These are phyloP conservation scores for Geodia barretti DNA, from an alignment of 37 sponge, comb jelly and placozoan species.

Conservation along the genomic window DNA sequence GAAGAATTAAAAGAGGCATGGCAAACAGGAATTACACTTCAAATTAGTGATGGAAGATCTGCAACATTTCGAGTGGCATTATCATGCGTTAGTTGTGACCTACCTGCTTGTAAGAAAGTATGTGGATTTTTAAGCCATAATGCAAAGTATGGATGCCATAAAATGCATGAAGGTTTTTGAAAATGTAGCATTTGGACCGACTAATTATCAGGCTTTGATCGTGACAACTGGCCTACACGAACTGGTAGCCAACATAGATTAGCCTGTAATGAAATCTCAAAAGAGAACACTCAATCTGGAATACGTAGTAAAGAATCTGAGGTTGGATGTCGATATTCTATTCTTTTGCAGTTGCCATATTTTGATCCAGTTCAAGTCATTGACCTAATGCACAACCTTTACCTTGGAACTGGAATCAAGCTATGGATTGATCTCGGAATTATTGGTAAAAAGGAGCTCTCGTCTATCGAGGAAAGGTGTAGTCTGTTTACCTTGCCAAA, in stretches of 20 bases:
- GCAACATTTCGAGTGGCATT: not conserved
- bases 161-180: constrained; percentile 12
- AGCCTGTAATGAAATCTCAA: not conserved
- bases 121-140: constrained; percentile 40
- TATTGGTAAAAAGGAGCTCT: not conserved
- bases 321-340: constrained; percentile 2
- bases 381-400: constrained; percentile 31
- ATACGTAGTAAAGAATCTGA: not conserved
- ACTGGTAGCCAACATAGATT: not conserved
- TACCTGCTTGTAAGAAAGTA: constrained; percentile 16
- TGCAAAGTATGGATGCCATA: constrained; percentile 36
- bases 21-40: not conserved
- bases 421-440: not conserved
- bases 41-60: not conserved
- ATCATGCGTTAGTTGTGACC: not conserved
- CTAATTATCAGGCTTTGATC: not conserved
- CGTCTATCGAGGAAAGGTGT: not conserved
- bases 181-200: not conserved
- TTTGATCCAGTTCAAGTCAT: constrained; percentile 2
- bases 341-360: not conserved
- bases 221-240: not conserved
- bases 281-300: not conserved
- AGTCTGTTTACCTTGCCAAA: not conserved
- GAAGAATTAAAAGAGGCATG: not conserved
- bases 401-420: not conserved